Evolutionary conservation across 1,140 invertebrate genomes (phyloP).

Genomic region (Colletes gigas): DNA sequence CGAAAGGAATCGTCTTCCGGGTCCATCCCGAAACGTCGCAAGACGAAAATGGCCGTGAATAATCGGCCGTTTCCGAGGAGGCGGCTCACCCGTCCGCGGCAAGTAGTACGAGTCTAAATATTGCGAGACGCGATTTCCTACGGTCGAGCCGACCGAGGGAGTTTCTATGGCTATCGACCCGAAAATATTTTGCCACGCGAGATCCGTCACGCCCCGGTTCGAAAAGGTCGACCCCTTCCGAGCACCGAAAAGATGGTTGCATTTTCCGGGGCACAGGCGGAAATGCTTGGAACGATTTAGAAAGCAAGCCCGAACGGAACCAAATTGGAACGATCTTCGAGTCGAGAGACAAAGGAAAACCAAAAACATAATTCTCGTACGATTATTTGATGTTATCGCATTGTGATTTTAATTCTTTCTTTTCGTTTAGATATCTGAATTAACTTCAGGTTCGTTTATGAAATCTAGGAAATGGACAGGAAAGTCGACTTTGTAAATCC

Average conservation of each 20-base stretch:
- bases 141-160: not conserved
- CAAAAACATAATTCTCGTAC: no score
- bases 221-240: not conserved
- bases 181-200: conserved; percentile 65
- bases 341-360: no score
- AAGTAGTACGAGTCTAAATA: conserved; percentile 59
- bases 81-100: not conserved
- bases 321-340: no score
- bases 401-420: no score
- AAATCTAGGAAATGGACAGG: not conserved
- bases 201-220: conserved; percentile 53
- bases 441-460: no score
- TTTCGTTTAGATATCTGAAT: not conserved
- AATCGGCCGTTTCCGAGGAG: conserved; percentile 28
- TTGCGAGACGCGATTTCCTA: conserved; percentile 44
- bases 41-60: conserved; percentile 33
- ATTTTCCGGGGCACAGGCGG: not conserved
- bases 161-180: not conserved
- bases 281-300: no score
- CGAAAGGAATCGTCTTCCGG: conserved; percentile 18
- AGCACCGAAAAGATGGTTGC: not conserved
- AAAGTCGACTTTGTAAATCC: not conserved
- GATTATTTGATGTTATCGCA: no score
- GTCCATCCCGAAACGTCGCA: not conserved
- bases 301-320: no score